Percentiles rank a stretch among this genome's conserved stretches.
Conservation (phyloP, 2,113 vertebrate genomes). For the Scophthalmus maximus region DNA sequence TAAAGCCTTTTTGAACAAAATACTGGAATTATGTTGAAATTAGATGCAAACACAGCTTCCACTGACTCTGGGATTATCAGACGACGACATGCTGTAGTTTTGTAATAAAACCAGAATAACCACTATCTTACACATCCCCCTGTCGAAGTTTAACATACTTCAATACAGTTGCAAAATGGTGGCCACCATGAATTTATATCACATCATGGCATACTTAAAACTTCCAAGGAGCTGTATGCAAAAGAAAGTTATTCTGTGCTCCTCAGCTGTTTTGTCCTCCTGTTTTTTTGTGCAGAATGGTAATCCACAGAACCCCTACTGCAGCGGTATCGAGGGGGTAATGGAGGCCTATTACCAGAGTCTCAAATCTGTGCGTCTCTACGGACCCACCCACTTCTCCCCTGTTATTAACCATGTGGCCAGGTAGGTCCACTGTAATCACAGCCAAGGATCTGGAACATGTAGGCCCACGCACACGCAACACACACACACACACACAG, state of each 20-base stretch:
- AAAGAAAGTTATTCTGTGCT: not conserved
- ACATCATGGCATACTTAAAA: not conserved
- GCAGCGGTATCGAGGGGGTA: constrained; percentile 94
- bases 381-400: constrained; percentile 96
- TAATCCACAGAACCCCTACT: constrained; percentile 96
- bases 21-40: not conserved
- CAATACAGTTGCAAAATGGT: not conserved
- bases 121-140: not conserved
- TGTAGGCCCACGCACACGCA: not conserved
- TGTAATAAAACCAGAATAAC: not conserved
- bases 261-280: not conserved
- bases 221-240: no score
- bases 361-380: constrained; percentile 93
- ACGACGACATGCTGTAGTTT: not conserved
- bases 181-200: not conserved
- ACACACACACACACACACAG: not conserved
- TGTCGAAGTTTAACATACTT: not conserved
- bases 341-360: constrained; percentile 97
- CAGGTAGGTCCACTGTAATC: constrained; percentile 82
- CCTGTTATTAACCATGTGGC: constrained; percentile 98
- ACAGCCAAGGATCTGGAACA: not conserved
- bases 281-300: constrained; percentile 87
- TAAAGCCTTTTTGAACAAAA: not conserved
- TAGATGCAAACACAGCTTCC: not conserved
- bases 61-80: not conserved